Evolutionary conservation across 2,113 vertebrate species (phyloP), one percentile per base, ranked within the genome.

Genomic region (Laticauda colubrina): DNA sequence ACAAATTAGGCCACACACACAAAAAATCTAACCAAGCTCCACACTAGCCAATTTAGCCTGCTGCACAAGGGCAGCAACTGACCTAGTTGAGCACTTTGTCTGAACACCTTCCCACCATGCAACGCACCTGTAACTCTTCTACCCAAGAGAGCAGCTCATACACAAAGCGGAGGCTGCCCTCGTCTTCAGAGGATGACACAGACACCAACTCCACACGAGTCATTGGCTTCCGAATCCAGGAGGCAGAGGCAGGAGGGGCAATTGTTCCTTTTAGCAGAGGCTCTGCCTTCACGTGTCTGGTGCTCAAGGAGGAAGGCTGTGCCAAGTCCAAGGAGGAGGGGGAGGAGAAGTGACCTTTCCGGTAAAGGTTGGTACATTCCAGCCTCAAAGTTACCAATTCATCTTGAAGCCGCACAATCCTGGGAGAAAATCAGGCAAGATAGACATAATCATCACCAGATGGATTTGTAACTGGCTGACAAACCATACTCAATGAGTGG

Each of bases 71-170:
- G n/a, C 69, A 75, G n/a, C 7, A 64, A 64, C 10, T 64, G 26
- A 64, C 1, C n/a, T 20, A 39, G 15, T 20, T 39, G n/a, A 75
- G n/a, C 69, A 39, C 29, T 75, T 75, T 39, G n/a, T 39, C 69
- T 39, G 69, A 26, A 26, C 23, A 86, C 43, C 29, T 85, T 34
- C 9, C 24, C 2, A 12, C 10, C 23, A 8, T 3, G 4, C 21
- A 15, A 88, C 97, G 3, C 94, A 99, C 99, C 98, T 99, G 99
- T 18, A 98, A 99, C 96, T 99, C 99, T 96, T 99, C 99, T 96
- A 99, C 99, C 99, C 99, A 99, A 90, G 99, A 98, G 14, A 99
- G 98, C 92, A 99, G 98, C 96, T 99, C 99, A 2, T 99, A 99
- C 93, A 99, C 98, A 45, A 99, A 99, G 95, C 99, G 98, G 87